These are phyloP conservation scores for Aleiodes alternator DNA, from an alignment of 2,888 invertebrate species.

Conservation along the genomic window DNA sequence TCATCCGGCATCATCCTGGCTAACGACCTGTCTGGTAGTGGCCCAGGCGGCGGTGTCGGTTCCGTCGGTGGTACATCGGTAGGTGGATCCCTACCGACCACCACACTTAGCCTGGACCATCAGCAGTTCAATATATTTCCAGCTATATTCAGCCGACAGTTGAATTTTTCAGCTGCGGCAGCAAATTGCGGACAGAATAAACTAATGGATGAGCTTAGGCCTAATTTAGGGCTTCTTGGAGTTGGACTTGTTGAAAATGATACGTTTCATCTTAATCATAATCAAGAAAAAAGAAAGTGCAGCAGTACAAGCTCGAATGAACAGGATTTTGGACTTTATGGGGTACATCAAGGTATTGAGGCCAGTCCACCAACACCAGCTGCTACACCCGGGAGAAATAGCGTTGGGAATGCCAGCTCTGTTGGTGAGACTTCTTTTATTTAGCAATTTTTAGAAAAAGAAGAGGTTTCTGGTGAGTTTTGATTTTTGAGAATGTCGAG, in stretches of 20 bases:
- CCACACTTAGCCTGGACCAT: constrained; percentile 79
- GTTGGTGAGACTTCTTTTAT: constrained; percentile 66
- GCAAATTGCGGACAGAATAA: constrained; percentile 83
- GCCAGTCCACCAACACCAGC: constrained; percentile 73
- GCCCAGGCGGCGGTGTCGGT: constrained; percentile 80
- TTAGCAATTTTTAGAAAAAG: neutral
- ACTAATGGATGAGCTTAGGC: constrained; percentile 91
- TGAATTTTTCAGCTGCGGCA: constrained; percentile 84
- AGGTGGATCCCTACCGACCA: constrained; percentile 75
- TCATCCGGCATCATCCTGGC: constrained; percentile 74
- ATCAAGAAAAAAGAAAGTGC: constrained; percentile 82
- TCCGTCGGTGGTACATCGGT: constrained; percentile 86
- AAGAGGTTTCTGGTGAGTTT: no score
- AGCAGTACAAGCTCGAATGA: constrained; percentile 88
- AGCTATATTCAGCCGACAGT: constrained; percentile 91
- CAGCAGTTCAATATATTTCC: constrained; percentile 95
- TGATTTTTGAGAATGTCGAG: no score
- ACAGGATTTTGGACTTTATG: constrained; percentile 93
- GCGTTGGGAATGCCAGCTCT: constrained; percentile 68
- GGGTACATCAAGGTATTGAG: constrained; percentile 77
- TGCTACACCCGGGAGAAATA: constrained; percentile 71
- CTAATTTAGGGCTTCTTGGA: constrained; percentile 87
- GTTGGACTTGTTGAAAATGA: constrained; percentile 89
- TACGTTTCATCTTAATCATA: constrained; percentile 79
- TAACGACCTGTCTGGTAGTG: constrained; percentile 72